A percentile compares a stretch with the other conserved stretches of the same genome.
phyloP scores from a whole-genome alignment of 2,888 invertebrate genomes.

The Elmis aenea region DNA sequence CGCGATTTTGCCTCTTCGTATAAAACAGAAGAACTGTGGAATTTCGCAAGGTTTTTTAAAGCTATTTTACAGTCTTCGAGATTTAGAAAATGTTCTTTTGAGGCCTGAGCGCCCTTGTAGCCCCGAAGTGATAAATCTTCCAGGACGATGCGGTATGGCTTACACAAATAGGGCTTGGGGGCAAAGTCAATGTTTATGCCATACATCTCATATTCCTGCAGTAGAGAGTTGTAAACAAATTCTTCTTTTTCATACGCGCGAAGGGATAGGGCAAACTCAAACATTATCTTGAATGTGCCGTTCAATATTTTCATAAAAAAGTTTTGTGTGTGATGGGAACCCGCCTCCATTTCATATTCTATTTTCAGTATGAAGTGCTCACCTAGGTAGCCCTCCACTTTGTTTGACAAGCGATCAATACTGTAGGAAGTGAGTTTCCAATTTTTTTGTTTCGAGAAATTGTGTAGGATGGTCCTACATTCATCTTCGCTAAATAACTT shows the following conservation, averaged over 20 bases:
- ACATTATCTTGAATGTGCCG: constrained; percentile 12
- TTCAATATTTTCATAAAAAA: constrained; percentile 18
- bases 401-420: constrained; percentile 21
- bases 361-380: constrained; percentile 23
- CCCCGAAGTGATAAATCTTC: constrained; percentile 30
- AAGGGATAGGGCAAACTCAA: constrained; percentile 11
- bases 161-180: constrained; percentile 31
- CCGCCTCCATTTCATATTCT: constrained; percentile 10
- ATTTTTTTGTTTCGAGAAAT: constrained; percentile 10
- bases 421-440: constrained; percentile 13
- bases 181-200: constrained; percentile 29
- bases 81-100: constrained; percentile 41
- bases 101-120: constrained; percentile 22
- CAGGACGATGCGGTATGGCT: constrained; percentile 29
- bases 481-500: constrained; percentile 13
- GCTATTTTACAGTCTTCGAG: constrained; percentile 48
- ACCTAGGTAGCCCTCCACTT: constrained; percentile 24
- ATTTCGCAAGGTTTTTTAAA: constrained; percentile 48
- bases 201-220: constrained; percentile 23
- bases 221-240: constrained; percentile 29
- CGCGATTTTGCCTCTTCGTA: constrained; percentile 44
- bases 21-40: constrained; percentile 50
- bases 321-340: constrained; percentile 3
- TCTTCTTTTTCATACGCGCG: constrained; percentile 35
- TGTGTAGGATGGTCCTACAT: constrained; percentile 16